These are phyloP conservation scores for Ruditapes philippinarum DNA, from an alignment of 1,140 invertebrate species.

Conservation along the genomic window DNA sequence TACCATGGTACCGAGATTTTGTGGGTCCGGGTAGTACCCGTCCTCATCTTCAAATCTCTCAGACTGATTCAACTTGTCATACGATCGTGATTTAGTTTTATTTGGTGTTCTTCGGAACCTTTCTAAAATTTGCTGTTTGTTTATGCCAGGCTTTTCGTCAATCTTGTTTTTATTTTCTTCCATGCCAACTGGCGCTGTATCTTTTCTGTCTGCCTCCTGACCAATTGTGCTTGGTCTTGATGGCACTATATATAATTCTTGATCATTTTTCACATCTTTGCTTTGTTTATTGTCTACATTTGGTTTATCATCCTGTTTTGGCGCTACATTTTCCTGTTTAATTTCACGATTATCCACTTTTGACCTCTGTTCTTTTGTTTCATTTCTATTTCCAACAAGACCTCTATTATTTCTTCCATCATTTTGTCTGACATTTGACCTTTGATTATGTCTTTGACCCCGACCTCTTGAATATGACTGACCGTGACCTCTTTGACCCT, in stretches of 20 bases:
- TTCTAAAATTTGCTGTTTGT: background rate
- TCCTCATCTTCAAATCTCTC: slow-evolving; percentile 49
- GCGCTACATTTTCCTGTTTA: background rate
- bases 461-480: slow-evolving; percentile 51
- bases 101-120: slow-evolving; percentile 28
- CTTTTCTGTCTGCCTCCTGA: slow-evolving; percentile 57
- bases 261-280: slow-evolving; percentile 29
- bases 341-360: background rate
- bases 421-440: slow-evolving; percentile 38
- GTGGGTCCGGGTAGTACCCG: slow-evolving; percentile 34
- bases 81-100: slow-evolving; percentile 52
- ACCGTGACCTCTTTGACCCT: slow-evolving; percentile 52
- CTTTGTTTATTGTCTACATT: background rate
- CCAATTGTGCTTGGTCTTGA: slow-evolving; percentile 60
- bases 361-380: background rate
- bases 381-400: slow-evolving; percentile 29
- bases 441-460: slow-evolving; percentile 49
- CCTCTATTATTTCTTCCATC: slow-evolving; percentile 1
- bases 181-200: slow-evolving; percentile 48
- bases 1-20: slow-evolving; percentile 54
- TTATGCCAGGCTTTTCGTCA: background rate
- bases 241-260: slow-evolving; percentile 64
- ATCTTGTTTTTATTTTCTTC: slow-evolving; percentile 28
- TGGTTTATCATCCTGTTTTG: background rate
- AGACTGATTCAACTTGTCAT: slow-evolving; percentile 44